Base-by-base conservation (phyloP, 1,140 invertebrate species). In the Dryas iulia region DNA sequence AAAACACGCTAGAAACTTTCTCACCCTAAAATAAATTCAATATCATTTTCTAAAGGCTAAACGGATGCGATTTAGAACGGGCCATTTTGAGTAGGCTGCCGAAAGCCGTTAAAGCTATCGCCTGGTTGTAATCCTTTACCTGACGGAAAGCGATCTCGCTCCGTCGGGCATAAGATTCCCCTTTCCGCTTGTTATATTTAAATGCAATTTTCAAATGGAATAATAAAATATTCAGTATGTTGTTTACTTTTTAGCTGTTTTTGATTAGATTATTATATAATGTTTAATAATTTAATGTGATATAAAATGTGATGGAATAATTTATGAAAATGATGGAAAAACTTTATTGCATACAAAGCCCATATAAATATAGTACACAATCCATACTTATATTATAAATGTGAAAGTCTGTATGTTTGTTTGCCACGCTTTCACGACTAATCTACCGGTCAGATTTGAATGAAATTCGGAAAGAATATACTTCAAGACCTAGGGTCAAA, bases 41-140 rank as follows among this genome's bases (percentile, higher is more conserved):
- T 47, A 47, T 21, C 39, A 47, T 47, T 47, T 14, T 47, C 39
- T 14, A 28, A 66, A 61, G 54, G 58, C 64, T 59, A 68, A 60
- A 30, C 59, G 63, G 33, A 71, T 31, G 59, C 23, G 30, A 61
- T 56, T 66, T 71, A 67, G 23, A 66, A 28, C 28, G 12, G 33
- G 35, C 56, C 31, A 35, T 59, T 67, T 56, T 39, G 54, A 63
- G 54, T 52, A 66, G 59, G 64, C 52, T 66, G 68, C 53, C 52
- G 69, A 61, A 70, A 62, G 35, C 69, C 30, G 64, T 71, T 71
- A 59, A 71, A 69, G 59, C 69, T 71, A 58, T 71, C 63, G 59
- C 56, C 53, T 54, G 64, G 35, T 71, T 71, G 69, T 67, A 71
- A 71, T 66, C 69, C 69, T 63, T 71, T 71, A 63, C 69, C 64